phyloP scores from a whole-genome alignment of 2,113 vertebrate species.

The Microcebus ravelobensis region DNA sequence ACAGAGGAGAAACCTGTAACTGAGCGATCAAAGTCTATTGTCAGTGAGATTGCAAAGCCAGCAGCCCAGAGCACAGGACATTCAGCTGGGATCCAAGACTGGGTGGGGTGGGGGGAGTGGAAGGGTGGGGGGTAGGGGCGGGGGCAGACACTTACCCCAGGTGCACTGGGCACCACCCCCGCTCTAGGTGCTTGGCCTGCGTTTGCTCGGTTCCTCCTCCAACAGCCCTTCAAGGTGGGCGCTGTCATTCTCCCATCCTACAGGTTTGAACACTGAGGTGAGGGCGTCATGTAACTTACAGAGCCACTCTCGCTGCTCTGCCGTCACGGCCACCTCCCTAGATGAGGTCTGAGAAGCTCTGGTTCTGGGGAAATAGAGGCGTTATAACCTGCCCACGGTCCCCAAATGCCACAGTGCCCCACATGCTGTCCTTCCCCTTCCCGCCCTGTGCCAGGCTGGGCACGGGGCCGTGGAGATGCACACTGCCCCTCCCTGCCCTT shows the following conservation, averaged over 20 bases:
- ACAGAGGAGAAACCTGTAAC: neutral
- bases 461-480: neutral
- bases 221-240: neutral
- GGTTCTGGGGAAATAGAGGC: neutral
- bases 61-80: neutral
- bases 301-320: neutral
- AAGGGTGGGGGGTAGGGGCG: neutral
- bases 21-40: neutral
- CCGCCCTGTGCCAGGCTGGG: neutral
- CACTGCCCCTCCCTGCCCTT: neutral
- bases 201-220: neutral
- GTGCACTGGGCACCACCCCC: neutral
- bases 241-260: neutral
- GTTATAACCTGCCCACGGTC: neutral
- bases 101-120: neutral
- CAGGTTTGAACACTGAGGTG: neutral
- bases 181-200: neutral
- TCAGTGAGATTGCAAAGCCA: neutral
- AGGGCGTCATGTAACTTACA: neutral
- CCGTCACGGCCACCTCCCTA: fast-evolving
- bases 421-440: neutral
- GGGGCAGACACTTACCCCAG: neutral
- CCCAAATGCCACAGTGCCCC: neutral
- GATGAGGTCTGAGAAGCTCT: neutral
- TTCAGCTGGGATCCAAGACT: neutral